Evolutionary conservation across 2,113 vertebrate genomes (phyloP).

Genomic region (Embiotoca jacksoni): DNA sequence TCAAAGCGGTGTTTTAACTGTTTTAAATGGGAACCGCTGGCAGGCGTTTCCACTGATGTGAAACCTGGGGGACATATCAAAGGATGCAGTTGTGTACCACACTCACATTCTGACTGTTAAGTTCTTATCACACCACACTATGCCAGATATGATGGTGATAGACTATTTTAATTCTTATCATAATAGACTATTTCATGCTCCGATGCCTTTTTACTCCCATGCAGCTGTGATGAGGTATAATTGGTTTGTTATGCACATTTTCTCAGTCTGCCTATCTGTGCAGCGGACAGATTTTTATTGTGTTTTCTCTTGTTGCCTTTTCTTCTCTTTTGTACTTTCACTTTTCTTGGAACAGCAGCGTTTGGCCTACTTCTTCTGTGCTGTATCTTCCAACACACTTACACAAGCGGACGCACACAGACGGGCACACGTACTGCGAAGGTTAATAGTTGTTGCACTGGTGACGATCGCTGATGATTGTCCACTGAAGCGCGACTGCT

Average conservation of each 20-base stretch:
- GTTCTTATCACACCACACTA: constrained; percentile 70
- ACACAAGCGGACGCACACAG: background rate
- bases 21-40: constrained; percentile 63
- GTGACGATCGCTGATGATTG: constrained; percentile 46
- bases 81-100: constrained; percentile 44
- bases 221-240: constrained; percentile 76
- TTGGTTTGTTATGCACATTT: constrained; percentile 79
- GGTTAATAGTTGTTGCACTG: constrained; percentile 42
- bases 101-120: constrained; percentile 55
- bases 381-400: background rate
- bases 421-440: background rate
- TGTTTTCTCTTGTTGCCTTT: constrained; percentile 58
- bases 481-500: constrained; percentile 33
- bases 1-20: constrained; percentile 68
- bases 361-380: constrained; percentile 24
- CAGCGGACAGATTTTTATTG: constrained; percentile 56
- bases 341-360: constrained; percentile 20
- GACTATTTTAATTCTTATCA: constrained; percentile 83
- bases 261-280: constrained; percentile 50
- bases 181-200: constrained; percentile 83
- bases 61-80: constrained; percentile 67
- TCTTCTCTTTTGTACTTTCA: constrained; percentile 63
- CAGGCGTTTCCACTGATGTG: constrained; percentile 55
- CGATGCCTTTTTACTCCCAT: constrained; percentile 73
- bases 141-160: constrained; percentile 78